phyloP scores from a whole-genome alignment of 2,797 vertebrate species.

The Brachymystax lenok region DNA sequence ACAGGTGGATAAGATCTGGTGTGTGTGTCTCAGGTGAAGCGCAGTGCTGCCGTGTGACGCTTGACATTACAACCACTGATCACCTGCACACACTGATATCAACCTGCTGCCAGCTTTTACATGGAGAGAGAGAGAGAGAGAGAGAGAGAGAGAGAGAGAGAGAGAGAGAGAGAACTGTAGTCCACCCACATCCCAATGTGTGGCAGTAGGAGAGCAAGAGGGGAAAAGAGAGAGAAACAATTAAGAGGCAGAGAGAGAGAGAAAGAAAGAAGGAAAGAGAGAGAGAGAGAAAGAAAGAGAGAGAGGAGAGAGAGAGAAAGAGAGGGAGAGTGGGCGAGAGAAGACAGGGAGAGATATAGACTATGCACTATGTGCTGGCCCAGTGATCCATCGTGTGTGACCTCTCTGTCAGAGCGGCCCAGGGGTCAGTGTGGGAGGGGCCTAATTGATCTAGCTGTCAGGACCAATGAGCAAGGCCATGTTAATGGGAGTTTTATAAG shows the following conservation, averaged over 20 bases:
- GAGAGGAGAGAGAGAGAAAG: not conserved
- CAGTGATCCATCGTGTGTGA: constrained; percentile 80
- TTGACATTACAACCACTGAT: constrained; percentile 33
- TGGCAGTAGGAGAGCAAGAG: not conserved
- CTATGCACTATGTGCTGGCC: constrained; percentile 52
- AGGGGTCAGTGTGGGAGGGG: constrained; percentile 86
- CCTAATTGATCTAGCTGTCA: constrained; percentile 97
- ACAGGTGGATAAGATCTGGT: constrained; percentile 45
- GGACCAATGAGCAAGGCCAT: constrained; percentile 90
- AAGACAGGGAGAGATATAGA: constrained; percentile 11
- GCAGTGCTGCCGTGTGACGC: constrained; percentile 13
- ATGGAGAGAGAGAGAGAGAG: constrained; percentile 2
- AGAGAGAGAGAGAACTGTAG: constrained; percentile 1
- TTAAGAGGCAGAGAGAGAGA: not conserved
- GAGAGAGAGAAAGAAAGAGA: not conserved
- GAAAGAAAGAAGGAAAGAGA: not conserved
- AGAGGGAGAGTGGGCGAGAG: not conserved
- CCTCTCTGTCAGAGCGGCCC: constrained; percentile 85
- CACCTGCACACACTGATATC: constrained; percentile 52
- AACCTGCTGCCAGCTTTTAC: constrained; percentile 7
- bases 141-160: constrained; percentile 8
- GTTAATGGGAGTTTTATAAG: constrained; percentile 96
- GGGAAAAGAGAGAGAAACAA: not conserved
- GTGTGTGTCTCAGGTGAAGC: constrained; percentile 39
- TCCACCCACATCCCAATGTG: no score